phyloP scores from a whole-genome alignment of 2,888 invertebrate species.

The Blomia tropicalis region DNA sequence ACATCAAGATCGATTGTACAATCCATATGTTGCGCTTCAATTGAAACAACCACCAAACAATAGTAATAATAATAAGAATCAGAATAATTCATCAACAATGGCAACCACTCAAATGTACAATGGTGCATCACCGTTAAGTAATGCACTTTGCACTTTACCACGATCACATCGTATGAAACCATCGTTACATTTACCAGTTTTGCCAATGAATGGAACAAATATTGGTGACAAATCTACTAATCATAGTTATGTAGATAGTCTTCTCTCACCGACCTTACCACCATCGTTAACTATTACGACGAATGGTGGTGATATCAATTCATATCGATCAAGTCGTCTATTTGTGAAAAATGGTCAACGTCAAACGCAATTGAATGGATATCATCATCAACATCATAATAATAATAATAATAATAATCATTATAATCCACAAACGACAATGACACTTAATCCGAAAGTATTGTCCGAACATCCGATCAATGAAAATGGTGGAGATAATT shows the following conservation, averaged over 20 bases:
- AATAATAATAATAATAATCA: conserved; percentile 3
- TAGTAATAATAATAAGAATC: not conserved
- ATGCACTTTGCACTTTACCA: conserved; percentile 32
- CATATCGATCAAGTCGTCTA: not conserved
- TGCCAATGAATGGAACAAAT: not conserved
- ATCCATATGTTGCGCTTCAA: conserved; percentile 10
- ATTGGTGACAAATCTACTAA: not conserved
- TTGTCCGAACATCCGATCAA: not conserved
- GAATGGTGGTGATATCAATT: not conserved
- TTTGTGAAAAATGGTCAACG: not conserved
- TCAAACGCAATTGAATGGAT: too few species aligned
- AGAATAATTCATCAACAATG: not conserved
- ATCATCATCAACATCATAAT: too few species aligned
- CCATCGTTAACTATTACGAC: not conserved
- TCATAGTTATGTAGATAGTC: conserved; percentile 6
- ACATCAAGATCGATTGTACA: conserved; percentile 13
- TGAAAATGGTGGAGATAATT: conserved; percentile 19
- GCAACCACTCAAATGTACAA: too few species aligned
- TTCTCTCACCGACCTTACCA: not conserved
- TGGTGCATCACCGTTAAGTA: conserved; percentile 23
- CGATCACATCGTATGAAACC: conserved; percentile 31
- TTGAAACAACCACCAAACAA: not conserved
- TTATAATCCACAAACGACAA: not conserved
- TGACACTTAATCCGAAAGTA: conserved; percentile 9
- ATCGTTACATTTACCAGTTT: conserved; percentile 29